Conservation (phyloP, 2,113 vertebrate genomes). For the Labeo rohita region DNA sequence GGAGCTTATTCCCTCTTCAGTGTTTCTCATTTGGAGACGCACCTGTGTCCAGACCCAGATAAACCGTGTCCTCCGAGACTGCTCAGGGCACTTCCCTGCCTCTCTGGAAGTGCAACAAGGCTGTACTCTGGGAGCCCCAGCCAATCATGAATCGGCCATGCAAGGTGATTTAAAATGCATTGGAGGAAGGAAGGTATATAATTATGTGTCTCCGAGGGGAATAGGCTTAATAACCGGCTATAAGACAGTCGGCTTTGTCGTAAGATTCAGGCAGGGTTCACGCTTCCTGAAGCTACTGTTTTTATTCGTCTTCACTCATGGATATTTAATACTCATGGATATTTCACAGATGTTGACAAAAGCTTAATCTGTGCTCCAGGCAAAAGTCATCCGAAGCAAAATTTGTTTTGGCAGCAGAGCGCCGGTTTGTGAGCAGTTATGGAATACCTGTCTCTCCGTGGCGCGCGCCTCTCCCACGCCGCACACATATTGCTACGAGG, state of each 20-base stretch:
- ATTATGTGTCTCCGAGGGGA: slow-evolving; percentile 47
- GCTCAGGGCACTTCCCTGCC: slow-evolving; percentile 54
- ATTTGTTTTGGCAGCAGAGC: slow-evolving; percentile 37
- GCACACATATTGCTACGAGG: slow-evolving; percentile 22
- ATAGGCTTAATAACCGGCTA: slow-evolving; percentile 46
- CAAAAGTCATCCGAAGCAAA: slow-evolving; percentile 17
- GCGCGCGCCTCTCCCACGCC: neutral
- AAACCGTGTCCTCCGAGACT: slow-evolving; percentile 50
- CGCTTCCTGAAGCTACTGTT: slow-evolving; percentile 20
- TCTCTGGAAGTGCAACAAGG: slow-evolving; percentile 47
- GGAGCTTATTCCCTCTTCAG: slow-evolving; percentile 61
- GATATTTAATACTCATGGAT: slow-evolving; percentile 35
- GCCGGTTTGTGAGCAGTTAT: neutral
- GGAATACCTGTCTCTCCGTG: slow-evolving; percentile 33
- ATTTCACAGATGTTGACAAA: slow-evolving; percentile 40
- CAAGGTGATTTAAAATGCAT: slow-evolving; percentile 45
- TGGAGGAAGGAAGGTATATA: slow-evolving; percentile 51
- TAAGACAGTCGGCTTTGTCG: neutral
- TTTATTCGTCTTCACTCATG: slow-evolving; percentile 26
- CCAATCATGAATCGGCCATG: slow-evolving; percentile 45
- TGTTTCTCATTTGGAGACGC: slow-evolving; percentile 71
- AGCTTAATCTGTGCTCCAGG: slow-evolving; percentile 40
- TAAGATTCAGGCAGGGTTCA: slow-evolving; percentile 14
- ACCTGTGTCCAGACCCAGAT: slow-evolving; percentile 72
- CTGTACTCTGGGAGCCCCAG: neutral